A percentile compares a stretch with the other conserved stretches of the same genome.
Evolutionary conservation across 2,113 vertebrate genomes (phyloP).

Genomic region (Hyperoodon ampullatus): DNA sequence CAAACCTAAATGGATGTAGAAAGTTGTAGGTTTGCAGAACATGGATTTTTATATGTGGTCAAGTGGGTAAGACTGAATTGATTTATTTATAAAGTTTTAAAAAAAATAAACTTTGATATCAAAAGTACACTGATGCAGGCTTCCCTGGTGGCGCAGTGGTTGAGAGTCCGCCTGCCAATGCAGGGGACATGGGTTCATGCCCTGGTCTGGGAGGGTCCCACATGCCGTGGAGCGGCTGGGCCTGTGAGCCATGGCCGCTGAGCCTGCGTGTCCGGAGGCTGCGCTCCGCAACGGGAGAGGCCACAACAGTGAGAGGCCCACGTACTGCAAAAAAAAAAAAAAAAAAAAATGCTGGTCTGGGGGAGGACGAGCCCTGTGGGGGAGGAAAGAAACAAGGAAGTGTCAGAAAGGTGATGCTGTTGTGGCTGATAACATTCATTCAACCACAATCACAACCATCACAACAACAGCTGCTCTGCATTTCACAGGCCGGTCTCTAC

Average conservation of each 20-base stretch:
- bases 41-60: not conserved
- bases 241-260: too few relatives aligned
- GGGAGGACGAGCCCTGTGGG: not conserved
- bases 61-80: not conserved
- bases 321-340: fast-evolving
- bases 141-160: too few relatives aligned
- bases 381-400: not conserved
- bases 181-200: too few relatives aligned
- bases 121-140: not conserved
- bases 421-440: too few relatives aligned
- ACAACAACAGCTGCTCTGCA: not conserved
- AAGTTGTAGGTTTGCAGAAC: not conserved
- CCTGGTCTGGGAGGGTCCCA: too few relatives aligned
- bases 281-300: too few relatives aligned
- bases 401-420: too few relatives aligned
- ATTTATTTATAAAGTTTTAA: not conserved
- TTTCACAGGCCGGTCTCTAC: not conserved
- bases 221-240: too few relatives aligned
- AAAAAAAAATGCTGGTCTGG: not conserved
- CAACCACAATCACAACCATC: too few relatives aligned
- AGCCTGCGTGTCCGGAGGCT: too few relatives aligned
- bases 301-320: too few relatives aligned
- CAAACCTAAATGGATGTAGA: not conserved
- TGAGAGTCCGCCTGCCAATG: too few relatives aligned
- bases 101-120: not conserved